Conservation (phyloP, 2,888 invertebrate species). For the Dastarcus helophoroides region DNA sequence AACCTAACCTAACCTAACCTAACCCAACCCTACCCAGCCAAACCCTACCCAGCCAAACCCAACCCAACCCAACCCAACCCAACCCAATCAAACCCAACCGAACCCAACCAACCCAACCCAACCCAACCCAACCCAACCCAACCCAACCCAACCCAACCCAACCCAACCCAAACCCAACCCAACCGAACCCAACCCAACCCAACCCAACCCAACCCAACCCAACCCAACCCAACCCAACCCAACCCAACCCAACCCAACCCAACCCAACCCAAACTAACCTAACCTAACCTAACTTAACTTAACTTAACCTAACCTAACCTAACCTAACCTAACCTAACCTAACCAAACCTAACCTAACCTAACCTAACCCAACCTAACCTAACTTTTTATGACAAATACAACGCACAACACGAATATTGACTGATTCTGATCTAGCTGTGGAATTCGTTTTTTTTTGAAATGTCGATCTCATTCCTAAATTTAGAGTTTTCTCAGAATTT, state of each 20-base stretch:
- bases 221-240: not conserved
- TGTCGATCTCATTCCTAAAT: too few relatives aligned
- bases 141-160: conserved; percentile 1
- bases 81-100: too few relatives aligned
- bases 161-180: not conserved
- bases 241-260: not conserved
- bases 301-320: not conserved
- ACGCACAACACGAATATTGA: too few relatives aligned
- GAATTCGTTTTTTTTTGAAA: too few relatives aligned
- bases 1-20: not conserved
- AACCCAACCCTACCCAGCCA: not conserved
- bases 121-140: not conserved
- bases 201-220: not conserved
- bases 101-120: too few relatives aligned
- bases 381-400: too few relatives aligned
- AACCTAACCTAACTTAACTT: not conserved
- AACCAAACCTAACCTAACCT: not conserved
- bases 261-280: too few relatives aligned
- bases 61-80: not conserved
- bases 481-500: too few relatives aligned
- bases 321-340: not conserved
- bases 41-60: not conserved
- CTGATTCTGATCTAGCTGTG: too few relatives aligned
- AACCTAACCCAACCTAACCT: not conserved
- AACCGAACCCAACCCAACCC: not conserved